Conservation (phyloP, 2,888 invertebrate genomes). For the Ramazzottius varieornatus region DNA sequence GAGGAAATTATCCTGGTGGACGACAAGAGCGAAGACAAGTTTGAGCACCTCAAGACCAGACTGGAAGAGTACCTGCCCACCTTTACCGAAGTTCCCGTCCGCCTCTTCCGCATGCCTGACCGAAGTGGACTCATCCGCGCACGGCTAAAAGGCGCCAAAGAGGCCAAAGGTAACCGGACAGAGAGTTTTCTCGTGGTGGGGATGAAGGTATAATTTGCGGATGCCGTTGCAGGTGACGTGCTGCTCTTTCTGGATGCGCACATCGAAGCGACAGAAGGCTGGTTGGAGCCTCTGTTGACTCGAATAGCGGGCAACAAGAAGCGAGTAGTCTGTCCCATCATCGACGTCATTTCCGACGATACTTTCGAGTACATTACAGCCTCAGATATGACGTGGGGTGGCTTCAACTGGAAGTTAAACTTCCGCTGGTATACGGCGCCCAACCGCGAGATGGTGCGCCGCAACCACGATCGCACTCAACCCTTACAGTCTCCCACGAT, state of each 20-base stretch:
- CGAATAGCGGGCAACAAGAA: slow-evolving; percentile 63
- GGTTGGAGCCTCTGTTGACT: slow-evolving; percentile 76
- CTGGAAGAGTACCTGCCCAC: not conserved
- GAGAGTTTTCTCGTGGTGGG: not conserved
- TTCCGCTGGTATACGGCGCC: slow-evolving; percentile 98
- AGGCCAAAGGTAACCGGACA: slow-evolving; percentile 32
- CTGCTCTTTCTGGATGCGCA: slow-evolving; percentile 90
- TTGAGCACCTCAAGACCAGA: not conserved
- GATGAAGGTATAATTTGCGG: not conserved
- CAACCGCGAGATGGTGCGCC: slow-evolving; percentile 73
- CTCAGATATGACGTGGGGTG: slow-evolving; percentile 98
- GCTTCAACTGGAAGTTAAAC: slow-evolving; percentile 97
- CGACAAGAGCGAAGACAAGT: slow-evolving; percentile 52
- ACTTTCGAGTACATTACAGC: slow-evolving; percentile 96
- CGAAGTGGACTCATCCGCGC: slow-evolving; percentile 87
- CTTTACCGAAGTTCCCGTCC: slow-evolving; percentile 13
- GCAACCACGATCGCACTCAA: slow-evolving; percentile 69
- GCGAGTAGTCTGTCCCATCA: slow-evolving; percentile 87
- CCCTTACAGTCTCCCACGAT: slow-evolving; percentile 86
- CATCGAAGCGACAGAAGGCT: slow-evolving; percentile 94
- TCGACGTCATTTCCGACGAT: slow-evolving; percentile 94
- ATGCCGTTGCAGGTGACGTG: slow-evolving; percentile 37
- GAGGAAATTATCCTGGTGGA: slow-evolving; percentile 90
- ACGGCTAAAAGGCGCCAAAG: slow-evolving; percentile 67
- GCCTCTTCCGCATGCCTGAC: slow-evolving; percentile 61